Evolutionary conservation across 2,113 vertebrate genomes (phyloP).

Genomic region (Hiodon alosoides): DNA sequence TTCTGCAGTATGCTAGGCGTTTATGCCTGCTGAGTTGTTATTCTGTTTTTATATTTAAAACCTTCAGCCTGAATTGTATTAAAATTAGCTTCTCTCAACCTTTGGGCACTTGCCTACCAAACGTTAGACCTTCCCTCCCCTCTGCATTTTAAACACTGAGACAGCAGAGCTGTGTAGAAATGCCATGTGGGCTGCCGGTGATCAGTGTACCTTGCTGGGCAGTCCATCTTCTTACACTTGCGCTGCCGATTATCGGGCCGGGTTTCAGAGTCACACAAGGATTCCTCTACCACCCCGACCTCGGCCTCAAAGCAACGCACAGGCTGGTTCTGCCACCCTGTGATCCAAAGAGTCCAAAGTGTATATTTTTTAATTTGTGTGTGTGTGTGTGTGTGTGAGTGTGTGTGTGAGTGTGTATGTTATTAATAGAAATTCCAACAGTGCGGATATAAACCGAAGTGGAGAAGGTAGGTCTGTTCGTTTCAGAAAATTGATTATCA

Average conservation of each 20-base stretch:
- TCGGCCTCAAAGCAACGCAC: constrained; percentile 75
- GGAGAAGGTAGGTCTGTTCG: too few relatives aligned
- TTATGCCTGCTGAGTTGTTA: too few relatives aligned
- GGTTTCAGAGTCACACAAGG: constrained; percentile 72
- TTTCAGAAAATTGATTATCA: background rate
- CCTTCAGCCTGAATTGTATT: too few relatives aligned
- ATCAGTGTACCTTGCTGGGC: constrained; percentile 74
- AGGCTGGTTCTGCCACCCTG: constrained; percentile 77
- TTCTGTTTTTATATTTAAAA: too few relatives aligned
- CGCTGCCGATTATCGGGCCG: constrained; percentile 74
- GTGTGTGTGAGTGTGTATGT: background rate
- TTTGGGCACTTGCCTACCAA: too few relatives aligned
- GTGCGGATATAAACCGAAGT: too few relatives aligned
- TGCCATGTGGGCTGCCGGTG: background rate
- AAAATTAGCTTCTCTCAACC: too few relatives aligned
- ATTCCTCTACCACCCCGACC: constrained; percentile 69
- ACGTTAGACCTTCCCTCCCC: too few relatives aligned
- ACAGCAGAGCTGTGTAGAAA: background rate
- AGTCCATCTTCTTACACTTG: constrained; percentile 81
- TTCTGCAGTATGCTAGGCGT: too few relatives aligned
- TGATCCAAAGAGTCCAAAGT: background rate
- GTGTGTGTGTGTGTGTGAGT: background rate
- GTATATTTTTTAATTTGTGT: background rate
- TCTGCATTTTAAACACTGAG: background rate
- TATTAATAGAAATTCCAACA: too few relatives aligned